Conservation (phyloP, 30 jellyfish, hydroid and myxozoan species). For the Cassiopea xamachana region DNA sequence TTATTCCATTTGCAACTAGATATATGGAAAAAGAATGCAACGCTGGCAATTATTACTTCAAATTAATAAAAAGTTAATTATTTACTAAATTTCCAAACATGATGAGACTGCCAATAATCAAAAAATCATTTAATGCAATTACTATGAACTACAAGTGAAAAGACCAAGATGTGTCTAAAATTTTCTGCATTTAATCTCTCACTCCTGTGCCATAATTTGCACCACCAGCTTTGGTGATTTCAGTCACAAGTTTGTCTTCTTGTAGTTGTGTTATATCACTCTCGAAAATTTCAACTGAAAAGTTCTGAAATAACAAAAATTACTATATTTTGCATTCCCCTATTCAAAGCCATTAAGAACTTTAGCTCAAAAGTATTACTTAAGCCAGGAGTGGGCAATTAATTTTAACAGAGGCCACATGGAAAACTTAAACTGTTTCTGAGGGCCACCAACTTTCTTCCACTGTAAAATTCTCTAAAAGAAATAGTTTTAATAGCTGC, state of each 20-base stretch:
- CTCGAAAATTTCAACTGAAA: conserved; percentile 61
- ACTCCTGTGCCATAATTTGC: conserved; percentile 90
- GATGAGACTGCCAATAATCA: too few species aligned
- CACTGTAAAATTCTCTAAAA: neutral
- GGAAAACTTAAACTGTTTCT: neutral
- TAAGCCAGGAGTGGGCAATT: neutral
- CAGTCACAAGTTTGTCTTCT: neutral
- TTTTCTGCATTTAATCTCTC: conserved; percentile 39
- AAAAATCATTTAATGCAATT: too few species aligned
- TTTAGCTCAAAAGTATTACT: too few species aligned
- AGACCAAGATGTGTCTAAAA: neutral
- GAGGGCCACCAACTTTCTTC: neutral
- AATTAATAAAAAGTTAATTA: too few species aligned
- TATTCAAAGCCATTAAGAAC: too few species aligned
- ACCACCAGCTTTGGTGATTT: conserved; percentile 81
- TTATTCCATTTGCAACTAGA: too few species aligned
- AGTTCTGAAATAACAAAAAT: conserved; percentile 22
- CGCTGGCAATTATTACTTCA: too few species aligned
- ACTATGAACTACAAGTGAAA: neutral
- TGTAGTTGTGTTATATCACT: conserved; percentile 51
- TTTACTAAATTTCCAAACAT: too few species aligned
- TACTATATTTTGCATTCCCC: too few species aligned
- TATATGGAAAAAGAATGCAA: too few species aligned
- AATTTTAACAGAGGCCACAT: neutral
- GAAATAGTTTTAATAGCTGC: neutral